Conservation (phyloP, 2,888 invertebrate species). For the Neuroscelio doddi region DNA sequence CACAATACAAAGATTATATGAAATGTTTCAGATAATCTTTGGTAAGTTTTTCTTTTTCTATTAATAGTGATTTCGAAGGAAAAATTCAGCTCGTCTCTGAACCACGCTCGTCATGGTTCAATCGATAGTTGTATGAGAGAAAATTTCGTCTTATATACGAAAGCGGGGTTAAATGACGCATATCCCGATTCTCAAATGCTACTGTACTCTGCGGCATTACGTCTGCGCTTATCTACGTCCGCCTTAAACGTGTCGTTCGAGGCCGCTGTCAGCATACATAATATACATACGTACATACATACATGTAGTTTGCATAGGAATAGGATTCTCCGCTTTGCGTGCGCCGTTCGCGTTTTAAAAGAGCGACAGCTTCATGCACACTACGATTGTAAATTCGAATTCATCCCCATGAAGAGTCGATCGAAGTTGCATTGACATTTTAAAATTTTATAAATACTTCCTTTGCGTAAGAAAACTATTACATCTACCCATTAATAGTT, state of each 20-base stretch:
- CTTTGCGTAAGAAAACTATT: too few species aligned
- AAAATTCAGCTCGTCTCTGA: too few species aligned
- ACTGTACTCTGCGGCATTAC: slow-evolving; percentile 24
- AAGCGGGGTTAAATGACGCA: slow-evolving; percentile 25
- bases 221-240: slow-evolving; percentile 28
- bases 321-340: slow-evolving; percentile 18
- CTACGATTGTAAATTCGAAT: not conserved
- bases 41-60: too few species aligned
- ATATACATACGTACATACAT: slow-evolving; percentile 7
- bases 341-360: slow-evolving; percentile 4
- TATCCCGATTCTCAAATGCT: slow-evolving; percentile 10
- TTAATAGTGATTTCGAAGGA: too few species aligned
- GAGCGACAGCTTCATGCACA: not conserved
- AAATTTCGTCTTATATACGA: slow-evolving; percentile 17
- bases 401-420: not conserved
- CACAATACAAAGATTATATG: too few species aligned
- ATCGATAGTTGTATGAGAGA: slow-evolving; percentile 5
- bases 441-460: too few species aligned
- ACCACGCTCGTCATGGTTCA: not conserved
- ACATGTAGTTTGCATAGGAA: slow-evolving; percentile 24
- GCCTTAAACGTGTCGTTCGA: slow-evolving; percentile 23
- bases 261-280: slow-evolving; percentile 11
- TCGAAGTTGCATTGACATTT: too few species aligned
- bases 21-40: too few species aligned
- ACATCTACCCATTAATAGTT: too few species aligned